Conservation (phyloP, 2,113 vertebrate genomes). For the Lasiurus cinereus region DNA sequence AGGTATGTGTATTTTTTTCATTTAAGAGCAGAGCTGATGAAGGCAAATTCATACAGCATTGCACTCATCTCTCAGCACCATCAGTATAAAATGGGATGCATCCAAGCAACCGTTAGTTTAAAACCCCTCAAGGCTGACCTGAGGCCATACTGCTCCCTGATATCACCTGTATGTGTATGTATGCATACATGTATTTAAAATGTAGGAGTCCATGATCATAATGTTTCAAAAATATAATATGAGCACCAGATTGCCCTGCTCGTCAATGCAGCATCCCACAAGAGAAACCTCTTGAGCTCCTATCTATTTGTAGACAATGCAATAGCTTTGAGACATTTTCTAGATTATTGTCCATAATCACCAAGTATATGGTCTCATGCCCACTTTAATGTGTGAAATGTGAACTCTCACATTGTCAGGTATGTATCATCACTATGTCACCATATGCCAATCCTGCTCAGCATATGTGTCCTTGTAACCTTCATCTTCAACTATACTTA, state of each 20-base stretch:
- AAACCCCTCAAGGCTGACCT: neutral
- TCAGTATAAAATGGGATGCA: neutral
- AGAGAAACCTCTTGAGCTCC: too few relatives aligned
- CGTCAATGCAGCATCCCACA: neutral
- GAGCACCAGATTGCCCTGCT: fast-evolving
- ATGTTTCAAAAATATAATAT: neutral
- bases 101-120: neutral
- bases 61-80: neutral
- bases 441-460: neutral
- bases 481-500: neutral
- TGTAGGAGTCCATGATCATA: neutral
- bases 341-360: neutral
- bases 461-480: too few relatives aligned
- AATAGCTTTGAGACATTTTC: neutral
- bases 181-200: neutral
- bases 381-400: neutral
- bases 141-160: neutral
- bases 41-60: neutral
- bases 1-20: slow-evolving; percentile 46
- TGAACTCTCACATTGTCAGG: neutral
- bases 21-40: neutral
- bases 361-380: neutral
- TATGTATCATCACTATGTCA: neutral
- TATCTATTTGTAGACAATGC: neutral
- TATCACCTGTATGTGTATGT: fast-evolving